A percentile compares a stretch with the other conserved stretches of the same genome.
Evolutionary conservation across 2,113 vertebrate species (phyloP).

Genomic region (Nansenia antarctica): DNA sequence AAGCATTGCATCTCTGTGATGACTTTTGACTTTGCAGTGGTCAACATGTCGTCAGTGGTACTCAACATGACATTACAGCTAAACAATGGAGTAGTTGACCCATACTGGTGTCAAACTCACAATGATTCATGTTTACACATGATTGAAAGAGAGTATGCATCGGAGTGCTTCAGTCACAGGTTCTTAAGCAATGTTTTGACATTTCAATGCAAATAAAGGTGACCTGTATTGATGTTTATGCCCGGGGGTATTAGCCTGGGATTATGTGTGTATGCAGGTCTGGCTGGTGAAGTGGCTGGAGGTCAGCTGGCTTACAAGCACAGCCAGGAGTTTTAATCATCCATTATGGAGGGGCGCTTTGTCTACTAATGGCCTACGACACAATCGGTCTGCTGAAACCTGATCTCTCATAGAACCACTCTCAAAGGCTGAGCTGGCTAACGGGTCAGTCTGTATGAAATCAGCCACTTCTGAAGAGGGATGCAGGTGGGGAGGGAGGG

Average conservation of each 20-base stretch:
- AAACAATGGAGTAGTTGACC: too few relatives aligned
- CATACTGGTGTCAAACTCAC: too few relatives aligned
- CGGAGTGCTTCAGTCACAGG: too few relatives aligned
- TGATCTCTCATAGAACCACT: constrained; percentile 32
- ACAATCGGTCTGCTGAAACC: constrained; percentile 48
- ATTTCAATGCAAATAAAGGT: not conserved
- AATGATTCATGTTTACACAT: too few relatives aligned
- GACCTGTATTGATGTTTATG: not conserved
- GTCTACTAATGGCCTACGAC: constrained; percentile 56
- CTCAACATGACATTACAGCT: too few relatives aligned
- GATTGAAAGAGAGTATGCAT: too few relatives aligned
- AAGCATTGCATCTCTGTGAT: too few relatives aligned
- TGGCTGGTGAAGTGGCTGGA: constrained; percentile 38
- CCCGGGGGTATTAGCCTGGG: not conserved
- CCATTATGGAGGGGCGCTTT: constrained; percentile 66
- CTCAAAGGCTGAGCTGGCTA: not conserved
- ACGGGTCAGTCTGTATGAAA: not conserved
- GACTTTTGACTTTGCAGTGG: too few relatives aligned
- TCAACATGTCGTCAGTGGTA: too few relatives aligned
- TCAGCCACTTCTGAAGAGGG: too few relatives aligned
- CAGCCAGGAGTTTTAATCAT: constrained; percentile 61
- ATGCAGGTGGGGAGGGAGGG: too few relatives aligned
- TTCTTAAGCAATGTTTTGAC: too few relatives aligned
- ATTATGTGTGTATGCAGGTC: not conserved
- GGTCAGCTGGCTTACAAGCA: constrained; percentile 55